phyloP scores from a whole-genome alignment of 1,140 invertebrate species.

The Delia radicum region DNA sequence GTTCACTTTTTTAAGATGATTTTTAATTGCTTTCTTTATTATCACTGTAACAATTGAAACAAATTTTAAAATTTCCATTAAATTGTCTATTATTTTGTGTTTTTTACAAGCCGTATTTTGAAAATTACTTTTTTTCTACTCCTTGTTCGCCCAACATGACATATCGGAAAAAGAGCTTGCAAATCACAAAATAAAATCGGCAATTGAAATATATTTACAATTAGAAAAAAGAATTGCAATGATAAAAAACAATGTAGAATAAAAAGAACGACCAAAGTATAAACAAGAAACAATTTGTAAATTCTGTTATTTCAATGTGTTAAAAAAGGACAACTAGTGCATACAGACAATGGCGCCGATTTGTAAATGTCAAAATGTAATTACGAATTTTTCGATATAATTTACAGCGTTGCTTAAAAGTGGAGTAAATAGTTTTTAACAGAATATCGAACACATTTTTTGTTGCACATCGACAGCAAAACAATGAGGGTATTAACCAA shows the following conservation, averaged over 20 bases:
- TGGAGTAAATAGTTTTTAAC: too few relatives aligned
- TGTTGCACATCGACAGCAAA: too few relatives aligned
- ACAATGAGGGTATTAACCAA: too few relatives aligned
- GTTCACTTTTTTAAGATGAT: not conserved
- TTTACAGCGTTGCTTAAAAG: not conserved
- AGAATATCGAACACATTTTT: too few relatives aligned
- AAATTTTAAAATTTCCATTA: not conserved
- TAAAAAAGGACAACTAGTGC: not conserved
- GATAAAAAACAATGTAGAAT: not conserved
- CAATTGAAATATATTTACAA: not conserved
- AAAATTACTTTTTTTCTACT: not conserved
- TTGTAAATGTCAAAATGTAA: not conserved
- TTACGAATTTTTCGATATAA: not conserved
- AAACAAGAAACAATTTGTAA: not conserved
- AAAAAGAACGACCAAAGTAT: not conserved
- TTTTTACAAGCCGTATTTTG: not conserved
- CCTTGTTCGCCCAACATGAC: not conserved
- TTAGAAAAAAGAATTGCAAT: not conserved
- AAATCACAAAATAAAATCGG: not conserved
- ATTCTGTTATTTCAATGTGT: not conserved
- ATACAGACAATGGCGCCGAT: not conserved
- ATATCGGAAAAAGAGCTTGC: not conserved
- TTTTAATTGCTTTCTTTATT: not conserved
- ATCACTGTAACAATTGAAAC: not conserved
- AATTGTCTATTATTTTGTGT: not conserved